Evolutionary conservation across 2,797 vertebrate genomes (phyloP), one percentile per base, ranked within the genome.

Genomic region (Pygocentrus nattereri): DNA sequence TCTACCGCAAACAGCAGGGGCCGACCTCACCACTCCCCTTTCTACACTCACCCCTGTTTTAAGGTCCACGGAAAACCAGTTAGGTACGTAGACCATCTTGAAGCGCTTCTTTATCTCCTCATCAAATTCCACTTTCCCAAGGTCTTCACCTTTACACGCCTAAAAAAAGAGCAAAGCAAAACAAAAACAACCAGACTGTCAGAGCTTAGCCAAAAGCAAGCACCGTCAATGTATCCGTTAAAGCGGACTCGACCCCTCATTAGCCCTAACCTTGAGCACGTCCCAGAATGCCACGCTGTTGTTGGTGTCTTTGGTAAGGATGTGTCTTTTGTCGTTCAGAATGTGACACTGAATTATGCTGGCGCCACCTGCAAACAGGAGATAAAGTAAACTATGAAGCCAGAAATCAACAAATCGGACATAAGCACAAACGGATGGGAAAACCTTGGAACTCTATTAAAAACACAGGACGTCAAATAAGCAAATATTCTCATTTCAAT

Each of bases 21-120:
- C 10, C 10, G 41, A 5, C 8, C 3, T 5, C 3, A 44, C 41
- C 41, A 38, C 5, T 58, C 4, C 25, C 52, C 27, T 2, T 27
- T 13, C 25, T 27, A 50, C 2, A n/a, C 96, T 97, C 90, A 99
- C 98, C 95, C 98, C 98, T 0, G 98, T 99, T 95, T 99, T 99
- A 86, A 99, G 94, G 90, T 99, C 98, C 50, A 99, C 98, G 47
- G 98, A 98, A 93, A 99, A 99, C 98, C 98, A 99, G 89, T 99
- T 99, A 91, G 98, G 98, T 91, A 99, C 98, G 74, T 99, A 99
- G 15, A 99, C 98, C 97, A 98, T 99, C 94, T 99, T 99, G 93
- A 99, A 99, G 78, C 96, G 96, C 90, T 98, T 98, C 91, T 99
- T 99, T 88, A 99, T 96, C 94, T 99, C 98, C 89, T 99, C 98